Base-by-base conservation (phyloP, 2,888 invertebrate species). In the Esperia sulphurella region DNA sequence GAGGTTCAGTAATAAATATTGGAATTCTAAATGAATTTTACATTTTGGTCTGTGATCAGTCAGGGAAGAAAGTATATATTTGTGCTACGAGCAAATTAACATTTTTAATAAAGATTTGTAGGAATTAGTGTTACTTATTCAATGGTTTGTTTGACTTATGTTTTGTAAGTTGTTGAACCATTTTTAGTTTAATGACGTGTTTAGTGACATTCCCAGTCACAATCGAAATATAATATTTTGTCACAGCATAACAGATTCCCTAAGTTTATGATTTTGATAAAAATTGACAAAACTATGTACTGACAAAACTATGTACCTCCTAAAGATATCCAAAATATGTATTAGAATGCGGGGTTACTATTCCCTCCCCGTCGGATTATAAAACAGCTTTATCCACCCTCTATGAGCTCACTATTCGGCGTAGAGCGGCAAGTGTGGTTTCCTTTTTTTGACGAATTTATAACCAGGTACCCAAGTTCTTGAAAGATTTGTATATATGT, bases 31-130 rank as follows among this genome's bases (percentile, higher is more conserved):
- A 75, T 74, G 78, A 78, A 81, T 79, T 75, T 72, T 75, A 79
- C 75, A 80, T 79, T 48, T 79, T 73, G 79, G 82, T 85, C 83
- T 87, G 88, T 86, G 87, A 85, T 86, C 75, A 79, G 74, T 81
- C 80, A 79, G 76, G 79, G 76, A 70, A 67, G 70, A 81, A 77
- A 79, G 77, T 82, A 80, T 82, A 80, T 82, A 83, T 82, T 75
- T 80, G 84, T 82, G 88, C 83, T 88, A 81, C 84, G 80, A 86
- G 87, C 85, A 84, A 86, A 84, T 79, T 82, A 85, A 81, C 80
- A 80, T 83, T 87, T 88, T 79, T 78, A 81, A 82, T 81, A 79
- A 82, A 81, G 67, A 79, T 78, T 82, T 79, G 77, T 88, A 88
- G 85, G 75, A 65, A 73, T 81, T 84, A 83, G 83, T 74, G 73